Evolutionary conservation across 2,797 vertebrate genomes (phyloP).

Genomic region (Sphaeramia orbicularis): DNA sequence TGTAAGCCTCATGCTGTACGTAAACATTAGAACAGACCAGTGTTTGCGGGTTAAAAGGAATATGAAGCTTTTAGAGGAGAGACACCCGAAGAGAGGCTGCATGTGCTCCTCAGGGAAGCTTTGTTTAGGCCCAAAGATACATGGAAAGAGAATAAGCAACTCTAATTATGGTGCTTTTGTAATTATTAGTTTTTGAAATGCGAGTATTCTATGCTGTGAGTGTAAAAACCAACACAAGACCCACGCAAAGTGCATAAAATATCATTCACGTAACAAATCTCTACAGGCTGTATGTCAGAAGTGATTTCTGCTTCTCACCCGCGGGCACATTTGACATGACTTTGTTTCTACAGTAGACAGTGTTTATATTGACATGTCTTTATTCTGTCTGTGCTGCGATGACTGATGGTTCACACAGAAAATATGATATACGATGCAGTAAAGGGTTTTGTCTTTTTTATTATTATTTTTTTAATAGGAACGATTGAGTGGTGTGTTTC

Average conservation of each 20-base stretch:
- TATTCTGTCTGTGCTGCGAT: constrained; percentile 2
- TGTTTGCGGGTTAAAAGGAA: background rate
- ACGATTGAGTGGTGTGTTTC: constrained; percentile 19
- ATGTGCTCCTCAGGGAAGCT: background rate
- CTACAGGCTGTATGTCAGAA: constrained; percentile 26
- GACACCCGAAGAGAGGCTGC: background rate
- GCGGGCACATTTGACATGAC: constrained; percentile 23
- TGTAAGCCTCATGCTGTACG: background rate
- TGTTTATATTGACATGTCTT: constrained; percentile 39
- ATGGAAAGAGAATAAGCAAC: background rate
- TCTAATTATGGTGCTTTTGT: constrained; percentile 3
- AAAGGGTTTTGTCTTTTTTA: constrained; percentile 17
- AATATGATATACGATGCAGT: constrained; percentile 8
- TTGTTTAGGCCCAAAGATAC: constrained; percentile 1
- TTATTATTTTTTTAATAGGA: background rate
- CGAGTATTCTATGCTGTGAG: background rate
- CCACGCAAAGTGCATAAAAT: background rate
- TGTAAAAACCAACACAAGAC: constrained; percentile 2
- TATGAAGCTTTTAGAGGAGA: background rate
- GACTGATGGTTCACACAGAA: constrained; percentile 27
- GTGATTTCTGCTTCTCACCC: background rate
- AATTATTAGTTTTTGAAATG: constrained; percentile 4
- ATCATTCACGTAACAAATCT: constrained; percentile 11
- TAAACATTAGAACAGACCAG: background rate
- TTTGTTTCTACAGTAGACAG: constrained; percentile 28